phyloP scores from a whole-genome alignment of 2,797 vertebrate species.

The Tarsius wallacei region DNA sequence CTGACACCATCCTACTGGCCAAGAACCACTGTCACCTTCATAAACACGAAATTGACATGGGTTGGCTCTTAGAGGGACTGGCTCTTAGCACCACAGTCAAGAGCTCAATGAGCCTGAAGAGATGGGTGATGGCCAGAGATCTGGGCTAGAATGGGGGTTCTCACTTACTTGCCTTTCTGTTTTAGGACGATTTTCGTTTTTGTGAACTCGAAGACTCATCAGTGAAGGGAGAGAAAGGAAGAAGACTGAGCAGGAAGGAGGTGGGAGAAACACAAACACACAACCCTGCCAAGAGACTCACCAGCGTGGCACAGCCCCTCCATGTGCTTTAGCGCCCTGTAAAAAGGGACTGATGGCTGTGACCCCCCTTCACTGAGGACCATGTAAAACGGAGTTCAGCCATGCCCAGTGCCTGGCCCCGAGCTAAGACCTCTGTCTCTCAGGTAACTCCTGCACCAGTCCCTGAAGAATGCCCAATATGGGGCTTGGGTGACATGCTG shows the following conservation, averaged over 20 bases:
- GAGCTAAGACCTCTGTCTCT: neutral
- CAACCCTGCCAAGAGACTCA: neutral
- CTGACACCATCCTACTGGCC: neutral
- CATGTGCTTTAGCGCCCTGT: neutral
- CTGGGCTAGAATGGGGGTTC: neutral
- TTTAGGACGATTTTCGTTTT: neutral
- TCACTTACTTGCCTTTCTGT: neutral
- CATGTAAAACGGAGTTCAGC: neutral
- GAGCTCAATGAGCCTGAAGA: neutral
- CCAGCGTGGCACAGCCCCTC: fast-evolving
- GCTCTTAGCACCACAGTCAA: neutral
- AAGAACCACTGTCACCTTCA: neutral
- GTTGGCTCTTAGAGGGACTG: neutral
- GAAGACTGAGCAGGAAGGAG: neutral
- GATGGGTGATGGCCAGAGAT: neutral
- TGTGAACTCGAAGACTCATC: neutral
- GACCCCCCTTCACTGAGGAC: neutral
- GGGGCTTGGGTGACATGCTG: neutral
- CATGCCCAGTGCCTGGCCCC: neutral
- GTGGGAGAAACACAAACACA: neutral
- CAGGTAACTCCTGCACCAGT: neutral
- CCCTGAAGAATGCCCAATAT: neutral
- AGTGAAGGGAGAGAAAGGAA: neutral
- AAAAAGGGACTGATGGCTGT: neutral
- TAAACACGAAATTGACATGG: neutral